These are phyloP conservation scores for Oxygymnocypris stewartii DNA, from an alignment of 2,113 vertebrate species.

Conservation along the genomic window DNA sequence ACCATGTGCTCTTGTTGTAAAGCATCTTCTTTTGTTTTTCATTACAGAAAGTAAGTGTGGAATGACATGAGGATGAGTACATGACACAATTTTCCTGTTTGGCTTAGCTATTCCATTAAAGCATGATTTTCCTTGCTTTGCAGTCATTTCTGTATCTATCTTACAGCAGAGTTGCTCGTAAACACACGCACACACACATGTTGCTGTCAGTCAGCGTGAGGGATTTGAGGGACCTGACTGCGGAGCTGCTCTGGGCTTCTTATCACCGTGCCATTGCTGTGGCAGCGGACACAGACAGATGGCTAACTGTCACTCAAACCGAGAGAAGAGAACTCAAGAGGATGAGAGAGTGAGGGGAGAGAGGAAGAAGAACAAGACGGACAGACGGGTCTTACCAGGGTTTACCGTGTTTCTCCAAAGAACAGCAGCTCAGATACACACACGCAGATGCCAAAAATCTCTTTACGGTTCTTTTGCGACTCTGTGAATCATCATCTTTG, in stretches of 20 bases:
- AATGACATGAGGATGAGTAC: not conserved
- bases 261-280: conserved; percentile 64
- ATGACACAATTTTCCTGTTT: conserved; percentile 1
- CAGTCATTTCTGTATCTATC: conserved; percentile 23
- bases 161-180: conserved; percentile 37
- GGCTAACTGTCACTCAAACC: conserved; percentile 56
- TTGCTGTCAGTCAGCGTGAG: conserved; percentile 50
- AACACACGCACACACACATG: conserved; percentile 54
- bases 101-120: not conserved
- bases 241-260: conserved; percentile 45
- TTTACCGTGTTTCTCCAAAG: conserved; percentile 19
- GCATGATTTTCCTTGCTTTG: not conserved
- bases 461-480: not conserved
- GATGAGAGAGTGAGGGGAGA: conserved; percentile 48
- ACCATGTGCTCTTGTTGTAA: not conserved
- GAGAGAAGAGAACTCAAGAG: conserved; percentile 36
- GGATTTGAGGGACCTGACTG: conserved; percentile 50
- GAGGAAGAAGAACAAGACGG: conserved; percentile 47
- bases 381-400: conserved; percentile 28
- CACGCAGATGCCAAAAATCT: conserved; percentile 16
- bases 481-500: not conserved
- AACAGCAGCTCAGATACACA: conserved; percentile 30
- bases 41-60: not conserved
- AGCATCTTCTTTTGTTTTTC: not conserved
- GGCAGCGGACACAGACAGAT: conserved; percentile 66